Conservation (phyloP, 2,888 invertebrate species). For the Lasioglossum calceatum region DNA sequence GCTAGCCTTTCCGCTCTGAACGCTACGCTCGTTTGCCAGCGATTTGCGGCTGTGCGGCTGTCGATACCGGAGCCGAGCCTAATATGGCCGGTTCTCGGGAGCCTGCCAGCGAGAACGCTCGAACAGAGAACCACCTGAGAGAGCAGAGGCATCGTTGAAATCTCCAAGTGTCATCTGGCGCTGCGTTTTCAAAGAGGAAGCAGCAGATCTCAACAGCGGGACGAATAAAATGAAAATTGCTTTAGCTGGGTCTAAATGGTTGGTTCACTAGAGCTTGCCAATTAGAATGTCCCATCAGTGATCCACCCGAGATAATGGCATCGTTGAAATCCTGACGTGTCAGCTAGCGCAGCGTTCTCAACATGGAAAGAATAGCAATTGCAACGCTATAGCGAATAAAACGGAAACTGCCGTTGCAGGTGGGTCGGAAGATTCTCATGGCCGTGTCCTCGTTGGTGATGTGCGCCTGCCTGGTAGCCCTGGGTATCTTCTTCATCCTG, state of each 20-base stretch:
- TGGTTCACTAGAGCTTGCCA: neutral
- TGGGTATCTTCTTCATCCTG: slow-evolving; percentile 88
- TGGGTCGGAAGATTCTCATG: slow-evolving; percentile 91
- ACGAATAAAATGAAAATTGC: neutral
- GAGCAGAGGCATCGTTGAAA: neutral
- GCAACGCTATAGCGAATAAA: neutral
- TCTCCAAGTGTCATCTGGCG: neutral
- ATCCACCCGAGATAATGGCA: neutral
- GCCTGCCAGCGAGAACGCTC: neutral
- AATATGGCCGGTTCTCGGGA: slow-evolving; percentile 9
- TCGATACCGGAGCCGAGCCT: slow-evolving; percentile 5
- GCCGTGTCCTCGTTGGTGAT: slow-evolving; percentile 89
- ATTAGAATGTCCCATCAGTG: neutral
- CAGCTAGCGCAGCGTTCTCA: neutral
- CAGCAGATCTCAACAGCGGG: neutral
- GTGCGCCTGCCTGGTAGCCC: slow-evolving; percentile 88
- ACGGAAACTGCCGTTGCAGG: slow-evolving; percentile 69
- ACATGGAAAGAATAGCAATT: neutral
- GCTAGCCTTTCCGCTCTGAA: neutral
- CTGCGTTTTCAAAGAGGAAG: neutral
- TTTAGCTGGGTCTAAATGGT: neutral
- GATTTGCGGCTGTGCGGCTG: neutral
- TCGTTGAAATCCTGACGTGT: neutral
- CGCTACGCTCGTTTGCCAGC: slow-evolving; percentile 20
- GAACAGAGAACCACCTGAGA: neutral